Evolutionary conservation across 2,888 invertebrate species (phyloP).

Genomic region (Pheosia tremula): DNA sequence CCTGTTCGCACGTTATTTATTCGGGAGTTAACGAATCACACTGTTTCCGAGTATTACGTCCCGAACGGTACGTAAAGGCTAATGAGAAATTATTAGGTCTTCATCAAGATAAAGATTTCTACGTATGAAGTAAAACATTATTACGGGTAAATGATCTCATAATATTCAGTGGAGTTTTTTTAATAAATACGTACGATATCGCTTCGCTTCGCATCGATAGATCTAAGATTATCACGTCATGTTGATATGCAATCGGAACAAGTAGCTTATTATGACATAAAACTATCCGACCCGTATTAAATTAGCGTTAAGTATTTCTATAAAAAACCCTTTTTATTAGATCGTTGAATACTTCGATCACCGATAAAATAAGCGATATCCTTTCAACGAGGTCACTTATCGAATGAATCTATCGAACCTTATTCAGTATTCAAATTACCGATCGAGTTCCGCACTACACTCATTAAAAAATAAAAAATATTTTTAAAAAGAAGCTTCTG

Average conservation of each 20-base stretch:
- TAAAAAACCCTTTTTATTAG: constrained; percentile 56
- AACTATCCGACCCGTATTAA: constrained; percentile 32
- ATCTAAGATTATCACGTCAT: constrained; percentile 44
- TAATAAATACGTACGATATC: constrained; percentile 36
- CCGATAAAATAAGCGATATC: constrained; percentile 79
- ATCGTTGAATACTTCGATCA: constrained; percentile 67
- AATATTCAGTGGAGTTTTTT: constrained; percentile 27
- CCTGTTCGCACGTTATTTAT: constrained; percentile 62
- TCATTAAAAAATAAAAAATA: constrained; percentile 61
- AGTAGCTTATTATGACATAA: constrained; percentile 32
- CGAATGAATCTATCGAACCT: constrained; percentile 80
- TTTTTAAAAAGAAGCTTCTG: constrained; percentile 70
- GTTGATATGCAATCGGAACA: constrained; percentile 38
- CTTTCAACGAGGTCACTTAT: constrained; percentile 82
- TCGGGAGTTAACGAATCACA: constrained; percentile 44
- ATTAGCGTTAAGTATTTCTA: constrained; percentile 40
- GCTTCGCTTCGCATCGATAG: constrained; percentile 34
- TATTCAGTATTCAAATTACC: constrained; percentile 74
- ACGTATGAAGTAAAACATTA: constrained; percentile 10
- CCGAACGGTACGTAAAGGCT: constrained; percentile 19
- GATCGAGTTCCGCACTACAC: constrained; percentile 69
- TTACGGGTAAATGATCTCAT: constrained; percentile 18
- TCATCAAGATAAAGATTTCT: too few species aligned
- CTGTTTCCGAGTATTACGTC: constrained; percentile 35
- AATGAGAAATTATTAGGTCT: constrained; percentile 1